Base-by-base conservation (phyloP, 1,140 invertebrate species). In the Calephelis nemesis region DNA sequence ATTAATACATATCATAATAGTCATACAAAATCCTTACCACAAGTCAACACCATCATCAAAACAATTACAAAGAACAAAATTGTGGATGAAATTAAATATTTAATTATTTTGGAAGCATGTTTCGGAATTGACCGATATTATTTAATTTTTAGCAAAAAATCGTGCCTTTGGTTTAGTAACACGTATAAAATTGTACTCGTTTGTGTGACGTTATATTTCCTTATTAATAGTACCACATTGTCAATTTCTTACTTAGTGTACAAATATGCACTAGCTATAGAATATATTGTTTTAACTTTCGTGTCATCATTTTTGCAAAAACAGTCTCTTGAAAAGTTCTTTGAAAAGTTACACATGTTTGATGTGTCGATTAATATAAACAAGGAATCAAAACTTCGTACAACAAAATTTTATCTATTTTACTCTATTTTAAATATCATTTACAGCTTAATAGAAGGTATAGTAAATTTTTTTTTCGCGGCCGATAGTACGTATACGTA, bases 61-160 rank as follows among this genome's bases (percentile, higher is more conserved):
- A 30, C 12, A 12, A 10, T 30, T 30, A 58, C 6, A 6, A 58
- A 58, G 11, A 39, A 58, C 11, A 8, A 5, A 0, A 58, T 7
- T 40, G 12, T 39, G 30, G 8, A 30, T 3, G 30, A 39, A 39
- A 58, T 58, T 12, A 58, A 39, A 30, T 12, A 58, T 58, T 58
- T 58, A 30, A 58, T 58, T 39, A 40, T 58, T 39, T 19, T 58
- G 19, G 54, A 58, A 12, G 54, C 54, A 19, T 58, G 30, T 58
- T 30, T 58, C 30, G 54, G 54, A 58, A 58, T 58, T 30, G 30
- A 58, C 30, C 15, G 54, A 10, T 1, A 11, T 39, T 39, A 58
- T 30, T 58, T 58, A 39, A 11, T 58, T 39, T 58, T 15, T 5
- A 30, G 5, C 39, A 58, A 58, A 58, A 58, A 58, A 12, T 7